phyloP scores from a whole-genome alignment of 2,113 vertebrate species.

The Recurvirostra avosetta region DNA sequence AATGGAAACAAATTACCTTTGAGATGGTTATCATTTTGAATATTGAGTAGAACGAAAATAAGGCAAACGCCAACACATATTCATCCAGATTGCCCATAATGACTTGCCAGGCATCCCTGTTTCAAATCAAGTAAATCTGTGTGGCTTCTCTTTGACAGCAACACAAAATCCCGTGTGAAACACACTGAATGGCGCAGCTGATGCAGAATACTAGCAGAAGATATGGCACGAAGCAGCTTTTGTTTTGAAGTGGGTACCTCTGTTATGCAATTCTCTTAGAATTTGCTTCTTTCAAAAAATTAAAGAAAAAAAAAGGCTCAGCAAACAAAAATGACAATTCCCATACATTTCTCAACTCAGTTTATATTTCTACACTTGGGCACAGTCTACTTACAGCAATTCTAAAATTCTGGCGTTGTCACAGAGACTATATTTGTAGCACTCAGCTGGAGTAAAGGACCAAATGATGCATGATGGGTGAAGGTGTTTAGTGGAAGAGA shows the following conservation, averaged over 20 bases:
- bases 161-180: conserved; percentile 7
- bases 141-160: conserved; percentile 29
- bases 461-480: background rate
- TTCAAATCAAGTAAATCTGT: conserved; percentile 63
- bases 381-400: background rate
- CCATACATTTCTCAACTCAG: background rate
- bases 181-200: background rate
- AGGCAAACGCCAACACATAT: conserved; percentile 28
- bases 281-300: conserved; percentile 34
- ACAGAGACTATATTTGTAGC: background rate
- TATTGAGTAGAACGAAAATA: conserved; percentile 39
- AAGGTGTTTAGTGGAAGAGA: background rate
- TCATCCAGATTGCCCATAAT: conserved; percentile 10
- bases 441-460: background rate
- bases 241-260: conserved; percentile 40
- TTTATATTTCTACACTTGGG: background rate
- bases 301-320: background rate
- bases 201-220: conserved; percentile 9
- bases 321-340: conserved; percentile 4
- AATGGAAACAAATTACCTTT: conserved; percentile 60
- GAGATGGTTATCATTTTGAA: conserved; percentile 49
- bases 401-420: background rate
- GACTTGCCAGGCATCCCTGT: conserved; percentile 40
- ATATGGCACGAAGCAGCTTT: conserved; percentile 23
- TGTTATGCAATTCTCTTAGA: background rate